These are phyloP conservation scores for Cheilosia soror DNA, from an alignment of 2,888 invertebrate species.

Conservation along the genomic window DNA sequence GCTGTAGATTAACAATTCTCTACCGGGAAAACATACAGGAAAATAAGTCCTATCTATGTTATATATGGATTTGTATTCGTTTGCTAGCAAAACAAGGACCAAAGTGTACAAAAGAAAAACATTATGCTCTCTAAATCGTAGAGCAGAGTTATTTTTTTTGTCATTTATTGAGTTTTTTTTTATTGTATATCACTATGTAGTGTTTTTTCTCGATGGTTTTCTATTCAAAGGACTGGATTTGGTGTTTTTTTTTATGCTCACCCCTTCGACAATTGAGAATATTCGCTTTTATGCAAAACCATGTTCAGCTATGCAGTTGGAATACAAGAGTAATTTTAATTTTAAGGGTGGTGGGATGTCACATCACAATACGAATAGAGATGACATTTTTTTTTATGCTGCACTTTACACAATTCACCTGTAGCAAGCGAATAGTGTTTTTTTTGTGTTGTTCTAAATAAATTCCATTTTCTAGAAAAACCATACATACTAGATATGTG, in stretches of 20 bases:
- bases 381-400: background rate
- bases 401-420: conserved; percentile 63
- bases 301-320: conserved; percentile 42
- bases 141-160: conserved; percentile 32
- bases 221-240: conserved; percentile 42
- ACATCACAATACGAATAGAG: background rate
- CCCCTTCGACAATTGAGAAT: conserved; percentile 41
- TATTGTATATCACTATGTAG: background rate
- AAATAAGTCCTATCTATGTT: conserved; percentile 23
- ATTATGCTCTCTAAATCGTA: conserved; percentile 29
- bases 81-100: conserved; percentile 35
- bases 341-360: background rate
- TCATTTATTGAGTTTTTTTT: conserved; percentile 26
- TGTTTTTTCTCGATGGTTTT: conserved; percentile 11
- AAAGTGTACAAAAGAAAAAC: conserved; percentile 38
- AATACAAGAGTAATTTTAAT: conserved; percentile 47
- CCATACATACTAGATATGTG: background rate
- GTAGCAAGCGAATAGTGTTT: conserved; percentile 38
- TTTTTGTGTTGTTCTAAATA: conserved; percentile 11
- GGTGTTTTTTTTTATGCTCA: background rate
- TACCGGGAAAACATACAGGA: conserved; percentile 5
- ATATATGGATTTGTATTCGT: conserved; percentile 6
- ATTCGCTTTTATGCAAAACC: conserved; percentile 36
- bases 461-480: conserved; percentile 25
- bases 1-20: conserved; percentile 47